These are phyloP conservation scores for Ahaetulla prasina DNA, from an alignment of 2,113 vertebrate genomes.

Conservation along the genomic window DNA sequence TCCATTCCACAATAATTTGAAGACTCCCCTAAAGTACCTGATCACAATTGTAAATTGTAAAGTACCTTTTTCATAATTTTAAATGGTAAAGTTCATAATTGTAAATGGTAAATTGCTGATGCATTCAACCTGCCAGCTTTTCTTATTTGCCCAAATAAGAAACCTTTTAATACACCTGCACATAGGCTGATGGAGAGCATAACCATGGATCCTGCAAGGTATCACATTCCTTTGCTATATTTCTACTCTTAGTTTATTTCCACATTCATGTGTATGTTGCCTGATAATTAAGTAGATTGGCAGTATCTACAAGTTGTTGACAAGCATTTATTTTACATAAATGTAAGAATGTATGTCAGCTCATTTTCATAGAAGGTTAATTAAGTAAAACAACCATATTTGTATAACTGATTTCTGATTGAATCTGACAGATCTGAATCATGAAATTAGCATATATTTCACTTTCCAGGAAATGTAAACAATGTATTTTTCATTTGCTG, in stretches of 20 bases:
- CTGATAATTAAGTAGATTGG: background rate
- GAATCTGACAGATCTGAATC: background rate
- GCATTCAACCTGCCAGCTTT: background rate
- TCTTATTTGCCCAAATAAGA: background rate
- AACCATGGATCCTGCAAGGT: background rate
- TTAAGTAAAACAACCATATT: background rate
- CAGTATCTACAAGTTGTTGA: background rate
- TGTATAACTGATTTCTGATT: slow-evolving; percentile 14
- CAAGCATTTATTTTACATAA: background rate
- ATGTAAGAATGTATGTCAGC: background rate
- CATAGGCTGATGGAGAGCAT: background rate
- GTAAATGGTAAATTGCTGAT: background rate
- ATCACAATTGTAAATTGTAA: no score
- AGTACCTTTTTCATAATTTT: background rate
- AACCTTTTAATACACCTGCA: background rate
- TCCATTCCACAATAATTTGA: background rate
- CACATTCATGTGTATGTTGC: background rate
- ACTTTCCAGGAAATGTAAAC: background rate
- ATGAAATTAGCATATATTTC: background rate
- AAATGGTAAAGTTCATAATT: no score
- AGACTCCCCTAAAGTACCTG: background rate
- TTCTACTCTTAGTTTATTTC: background rate
- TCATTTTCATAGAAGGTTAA: background rate
- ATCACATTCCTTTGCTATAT: background rate
- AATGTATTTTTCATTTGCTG: background rate